Evolutionary conservation across 2,797 vertebrate species (phyloP).

Genomic region (Australoheros facetus): DNA sequence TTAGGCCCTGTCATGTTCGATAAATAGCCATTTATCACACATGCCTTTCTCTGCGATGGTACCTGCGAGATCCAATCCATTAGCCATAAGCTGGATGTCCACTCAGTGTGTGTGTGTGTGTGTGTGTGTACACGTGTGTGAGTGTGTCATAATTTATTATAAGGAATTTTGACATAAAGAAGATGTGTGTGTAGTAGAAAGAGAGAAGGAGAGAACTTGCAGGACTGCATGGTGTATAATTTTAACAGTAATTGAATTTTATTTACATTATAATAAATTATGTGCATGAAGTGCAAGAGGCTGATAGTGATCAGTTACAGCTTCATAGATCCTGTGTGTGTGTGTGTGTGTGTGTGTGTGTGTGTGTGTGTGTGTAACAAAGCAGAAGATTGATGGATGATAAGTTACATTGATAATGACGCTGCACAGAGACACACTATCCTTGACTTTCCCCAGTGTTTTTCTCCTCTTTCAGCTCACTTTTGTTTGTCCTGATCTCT

Average conservation of each 20-base stretch:
- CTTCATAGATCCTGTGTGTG: background rate
- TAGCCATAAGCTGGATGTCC: conserved; percentile 62
- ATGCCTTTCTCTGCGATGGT: conserved; percentile 52
- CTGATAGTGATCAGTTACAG: conserved; percentile 1
- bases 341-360: background rate
- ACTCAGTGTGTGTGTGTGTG: conserved; percentile 31
- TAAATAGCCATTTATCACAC: conserved; percentile 81
- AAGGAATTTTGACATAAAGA: no score
- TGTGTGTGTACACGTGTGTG: background rate
- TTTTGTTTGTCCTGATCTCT: conserved; percentile 2
- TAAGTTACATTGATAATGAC: conserved; percentile 68
- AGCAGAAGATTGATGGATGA: conserved; percentile 73
- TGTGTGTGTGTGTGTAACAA: conserved; percentile 25
- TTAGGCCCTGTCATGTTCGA: conserved; percentile 75
- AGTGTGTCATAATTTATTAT: no score
- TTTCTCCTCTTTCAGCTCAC: conserved; percentile 7
- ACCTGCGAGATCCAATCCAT: conserved; percentile 75
- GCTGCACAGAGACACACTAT: conserved; percentile 51
- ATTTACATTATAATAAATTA: conserved; percentile 30
- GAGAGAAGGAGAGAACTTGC: background rate
- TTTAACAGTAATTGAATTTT: conserved; percentile 19
- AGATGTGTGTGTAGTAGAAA: conserved; percentile 4
- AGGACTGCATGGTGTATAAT: background rate
- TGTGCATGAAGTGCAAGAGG: conserved; percentile 10
- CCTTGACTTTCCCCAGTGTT: conserved; percentile 27